A percentile compares a stretch with the other conserved stretches of the same genome.
These are phyloP conservation scores for Pempheris klunzingeri DNA, from an alignment of 2,797 vertebrate species.

Conservation along the genomic window DNA sequence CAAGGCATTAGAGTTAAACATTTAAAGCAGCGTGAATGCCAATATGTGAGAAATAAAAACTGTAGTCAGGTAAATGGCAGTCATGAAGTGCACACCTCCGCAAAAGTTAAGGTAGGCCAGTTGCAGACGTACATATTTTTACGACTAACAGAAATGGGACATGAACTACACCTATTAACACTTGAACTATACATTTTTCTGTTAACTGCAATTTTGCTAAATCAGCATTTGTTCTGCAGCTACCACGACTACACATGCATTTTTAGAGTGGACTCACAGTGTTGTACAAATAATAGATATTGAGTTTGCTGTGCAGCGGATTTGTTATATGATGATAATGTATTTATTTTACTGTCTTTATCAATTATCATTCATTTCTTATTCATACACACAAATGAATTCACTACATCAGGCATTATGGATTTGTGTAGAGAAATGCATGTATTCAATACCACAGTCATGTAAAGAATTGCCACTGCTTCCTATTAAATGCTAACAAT, in stretches of 20 bases:
- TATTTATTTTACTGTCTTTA: not conserved
- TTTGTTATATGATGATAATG: not conserved
- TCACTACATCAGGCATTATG: not conserved
- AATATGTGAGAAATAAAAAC: slow-evolving; percentile 1
- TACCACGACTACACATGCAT: not conserved
- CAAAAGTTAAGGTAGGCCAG: not conserved
- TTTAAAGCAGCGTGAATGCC: not conserved
- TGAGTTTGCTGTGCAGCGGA: not conserved
- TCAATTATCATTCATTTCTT: not conserved
- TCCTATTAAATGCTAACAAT: slow-evolving; percentile 7
- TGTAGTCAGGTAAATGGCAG: not conserved
- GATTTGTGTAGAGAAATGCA: too few relatives aligned
- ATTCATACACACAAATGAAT: not conserved
- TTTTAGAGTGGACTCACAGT: not conserved
- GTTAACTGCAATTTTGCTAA: not conserved
- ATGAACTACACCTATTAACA: not conserved
- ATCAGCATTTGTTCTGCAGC: not conserved
- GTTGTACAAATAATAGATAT: not conserved
- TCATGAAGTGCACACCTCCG: not conserved
- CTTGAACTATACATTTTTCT: not conserved
- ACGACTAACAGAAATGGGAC: not conserved
- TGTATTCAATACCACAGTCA: not conserved
- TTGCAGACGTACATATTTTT: not conserved
- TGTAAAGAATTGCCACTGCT: not conserved
- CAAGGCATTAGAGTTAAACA: not conserved